Evolutionary conservation across 1,140 invertebrate genomes (phyloP).

Genomic region (Sminthurinus signatus): DNA sequence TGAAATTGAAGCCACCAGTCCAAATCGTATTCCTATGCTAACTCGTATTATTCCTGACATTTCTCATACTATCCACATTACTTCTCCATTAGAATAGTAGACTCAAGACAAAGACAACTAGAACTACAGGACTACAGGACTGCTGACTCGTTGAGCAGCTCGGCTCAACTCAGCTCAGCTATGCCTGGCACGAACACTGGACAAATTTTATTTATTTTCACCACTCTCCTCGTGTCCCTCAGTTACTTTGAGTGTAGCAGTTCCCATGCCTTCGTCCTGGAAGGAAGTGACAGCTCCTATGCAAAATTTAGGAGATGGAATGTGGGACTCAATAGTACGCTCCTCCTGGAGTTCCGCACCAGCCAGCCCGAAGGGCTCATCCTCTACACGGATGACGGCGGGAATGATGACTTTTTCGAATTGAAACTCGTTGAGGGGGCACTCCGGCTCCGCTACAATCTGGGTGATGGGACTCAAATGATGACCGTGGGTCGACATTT

Average conservation of each 20-base stretch:
- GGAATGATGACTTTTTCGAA: conserved; percentile 87
- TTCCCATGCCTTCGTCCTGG: conserved; percentile 57
- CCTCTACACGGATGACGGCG: conserved; percentile 85
- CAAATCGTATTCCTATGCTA: too few species aligned
- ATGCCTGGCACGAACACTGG: too few species aligned
- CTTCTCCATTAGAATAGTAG: too few species aligned
- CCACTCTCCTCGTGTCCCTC: not conserved
- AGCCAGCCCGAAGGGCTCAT: conserved; percentile 79
- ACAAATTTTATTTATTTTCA: conserved; percentile 3
- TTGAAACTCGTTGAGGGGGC: conserved; percentile 85
- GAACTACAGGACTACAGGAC: too few species aligned
- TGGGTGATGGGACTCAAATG: conserved; percentile 77
- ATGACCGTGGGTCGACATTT: conserved; percentile 73
- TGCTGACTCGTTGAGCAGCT: too few species aligned
- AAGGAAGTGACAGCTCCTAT: conserved; percentile 77
- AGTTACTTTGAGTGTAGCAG: not conserved
- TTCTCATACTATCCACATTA: too few species aligned
- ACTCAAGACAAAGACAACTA: too few species aligned
- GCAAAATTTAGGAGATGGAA: conserved; percentile 82
- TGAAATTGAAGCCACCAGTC: too few species aligned
- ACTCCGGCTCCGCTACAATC: conserved; percentile 76
- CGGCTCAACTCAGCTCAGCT: too few species aligned
- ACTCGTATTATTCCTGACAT: too few species aligned
- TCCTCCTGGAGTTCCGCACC: conserved; percentile 89
- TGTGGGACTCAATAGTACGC: conserved; percentile 70